phyloP scores from a whole-genome alignment of 2,113 vertebrate species.

The Carollia perspicillata region DNA sequence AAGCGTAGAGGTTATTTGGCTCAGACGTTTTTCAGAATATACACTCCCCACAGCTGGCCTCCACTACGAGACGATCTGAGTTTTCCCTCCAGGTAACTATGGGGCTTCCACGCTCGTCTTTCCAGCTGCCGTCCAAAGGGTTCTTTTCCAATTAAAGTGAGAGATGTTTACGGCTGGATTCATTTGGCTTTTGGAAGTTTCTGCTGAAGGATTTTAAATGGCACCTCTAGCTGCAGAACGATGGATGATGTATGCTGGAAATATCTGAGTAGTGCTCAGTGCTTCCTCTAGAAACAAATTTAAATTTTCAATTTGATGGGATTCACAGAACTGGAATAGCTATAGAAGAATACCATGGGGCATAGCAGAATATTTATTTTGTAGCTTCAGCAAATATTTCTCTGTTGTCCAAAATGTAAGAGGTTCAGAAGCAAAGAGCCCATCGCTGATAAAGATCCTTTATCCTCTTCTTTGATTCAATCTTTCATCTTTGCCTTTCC shows the following conservation, averaged over 20 bases:
- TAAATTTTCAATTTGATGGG: neutral
- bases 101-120: neutral
- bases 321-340: neutral
- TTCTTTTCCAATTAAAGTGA: neutral
- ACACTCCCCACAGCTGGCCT: neutral
- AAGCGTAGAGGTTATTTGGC: neutral
- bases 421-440: neutral
- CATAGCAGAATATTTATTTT: neutral
- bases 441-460: neutral
- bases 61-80: fast-evolving
- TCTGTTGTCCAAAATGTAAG: neutral
- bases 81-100: neutral
- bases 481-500: neutral
- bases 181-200: neutral
- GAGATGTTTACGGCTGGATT: neutral
- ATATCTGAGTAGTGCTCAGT: neutral
- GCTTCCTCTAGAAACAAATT: neutral
- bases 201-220: neutral
- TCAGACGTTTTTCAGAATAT: neutral
- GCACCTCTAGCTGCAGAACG: neutral
- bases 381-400: neutral
- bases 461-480: neutral
- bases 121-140: neutral
- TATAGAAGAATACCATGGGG: no score
- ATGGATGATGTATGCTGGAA: neutral